Base-by-base conservation (phyloP, 2,888 invertebrate species). In the Acanthosepion lycidas region DNA sequence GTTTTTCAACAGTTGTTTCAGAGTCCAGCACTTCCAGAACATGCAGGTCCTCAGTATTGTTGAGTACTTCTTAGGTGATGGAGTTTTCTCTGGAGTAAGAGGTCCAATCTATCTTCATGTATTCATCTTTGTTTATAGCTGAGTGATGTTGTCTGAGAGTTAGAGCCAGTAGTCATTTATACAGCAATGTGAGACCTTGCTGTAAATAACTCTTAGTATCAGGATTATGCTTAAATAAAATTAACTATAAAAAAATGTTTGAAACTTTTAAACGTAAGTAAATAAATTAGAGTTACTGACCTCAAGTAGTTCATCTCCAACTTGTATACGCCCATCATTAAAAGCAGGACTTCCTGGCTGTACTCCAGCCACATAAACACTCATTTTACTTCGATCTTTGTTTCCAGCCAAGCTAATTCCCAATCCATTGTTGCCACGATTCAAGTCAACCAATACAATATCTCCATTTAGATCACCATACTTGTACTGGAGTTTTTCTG, bases 271-370 rank as follows among this genome's bases (percentile, higher is more conserved):
- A 20, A 20, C 6, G 51, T 0, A n/a, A 93, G 6, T 51, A 49
- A 93, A n/a, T 42, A 91, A 26, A 49, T 48, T 48, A n/a, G n/a
- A 51, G n/a, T 9, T 91, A 95, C 96, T 95, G 96, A 99, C 99
- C 98, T 99, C 99, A 91, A 99, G 98, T 95, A 99, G 98, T 97
- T 99, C 99, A 97, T 99, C 99, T 2, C 99, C 99, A 42, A 99
- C 98, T 97, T 98, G 98, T 78, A 99, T 98, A 18, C 98, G 98
- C 20, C 97, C 97, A 95, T 97, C 97, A 15, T 98, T 98, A 95
- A 98, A 98, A 6, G 99, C 98, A 0, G 98, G 98, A 28, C 99
- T 99, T 6, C 98, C 98, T 0, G 99, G 99, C 97, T 99, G 98
- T 94, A 99, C 98, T n/a, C 99, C 99, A 96, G 99, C 99, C 55